Percentiles rank a stretch among this genome's conserved stretches.
Evolutionary conservation across 2,797 vertebrate species (phyloP).

Genomic region (Phalanger gymnotis): DNA sequence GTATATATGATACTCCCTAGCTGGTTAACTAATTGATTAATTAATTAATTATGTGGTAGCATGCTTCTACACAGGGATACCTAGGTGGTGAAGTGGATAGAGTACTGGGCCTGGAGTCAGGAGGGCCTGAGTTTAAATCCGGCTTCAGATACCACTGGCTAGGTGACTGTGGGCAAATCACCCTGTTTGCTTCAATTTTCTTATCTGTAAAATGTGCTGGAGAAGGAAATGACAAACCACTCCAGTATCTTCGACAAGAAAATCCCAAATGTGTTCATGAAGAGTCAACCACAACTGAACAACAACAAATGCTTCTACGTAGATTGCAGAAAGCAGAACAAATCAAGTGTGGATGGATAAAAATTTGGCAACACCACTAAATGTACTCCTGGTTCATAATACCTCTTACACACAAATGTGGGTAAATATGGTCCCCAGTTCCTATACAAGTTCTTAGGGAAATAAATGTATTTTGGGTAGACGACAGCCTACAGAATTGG

Average conservation of each 20-base stretch:
- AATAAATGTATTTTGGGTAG: not conserved
- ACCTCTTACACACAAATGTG: not conserved
- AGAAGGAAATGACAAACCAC: not conserved
- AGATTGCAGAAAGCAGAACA: not conserved
- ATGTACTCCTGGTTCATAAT: not conserved
- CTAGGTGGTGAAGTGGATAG: not conserved
- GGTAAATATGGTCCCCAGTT: not conserved
- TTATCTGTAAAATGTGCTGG: not conserved
- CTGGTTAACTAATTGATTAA: not conserved
- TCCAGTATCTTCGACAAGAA: not conserved
- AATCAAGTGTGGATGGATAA: not conserved
- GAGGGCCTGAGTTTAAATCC: not conserved
- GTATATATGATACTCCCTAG: not conserved
- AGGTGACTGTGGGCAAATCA: not conserved
- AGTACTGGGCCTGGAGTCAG: not conserved
- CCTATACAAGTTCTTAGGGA: not conserved
- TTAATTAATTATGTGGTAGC: not conserved
- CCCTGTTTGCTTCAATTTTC: not conserved
- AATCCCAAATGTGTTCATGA: not conserved
- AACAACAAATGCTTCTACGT: not conserved
- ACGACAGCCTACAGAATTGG: not conserved
- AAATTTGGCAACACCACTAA: not conserved
- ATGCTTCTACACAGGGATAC: not conserved
- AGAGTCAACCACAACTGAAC: not conserved
- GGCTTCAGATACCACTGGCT: not conserved